Conservation (phyloP, 1,140 invertebrate species). For the Drosophila athabasca region DNA sequence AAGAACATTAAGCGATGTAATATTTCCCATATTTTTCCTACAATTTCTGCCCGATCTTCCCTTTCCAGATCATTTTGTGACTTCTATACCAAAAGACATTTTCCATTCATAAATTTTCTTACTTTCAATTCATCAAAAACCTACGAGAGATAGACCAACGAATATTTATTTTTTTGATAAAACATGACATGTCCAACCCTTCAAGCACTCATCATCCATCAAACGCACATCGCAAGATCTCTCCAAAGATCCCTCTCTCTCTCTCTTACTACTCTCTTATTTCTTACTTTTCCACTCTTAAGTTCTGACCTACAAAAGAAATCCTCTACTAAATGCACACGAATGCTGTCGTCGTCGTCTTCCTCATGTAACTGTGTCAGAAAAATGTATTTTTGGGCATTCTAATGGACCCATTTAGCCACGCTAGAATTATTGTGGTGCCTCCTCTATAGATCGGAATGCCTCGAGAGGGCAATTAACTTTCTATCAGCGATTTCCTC, state of each 20-base stretch:
- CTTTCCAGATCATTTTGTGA: not conserved
- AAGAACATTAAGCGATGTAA: not conserved
- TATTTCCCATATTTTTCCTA: not conserved
- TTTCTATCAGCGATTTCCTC: constrained; percentile 28
- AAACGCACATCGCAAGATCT: constrained; percentile 19
- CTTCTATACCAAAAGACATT: constrained; percentile 4
- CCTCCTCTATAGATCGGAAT: constrained; percentile 34
- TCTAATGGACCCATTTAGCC: constrained; percentile 73
- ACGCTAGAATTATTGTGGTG: constrained; percentile 27
- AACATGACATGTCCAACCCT: constrained; percentile 50
- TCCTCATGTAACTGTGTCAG: constrained; percentile 70
- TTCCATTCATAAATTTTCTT: constrained; percentile 7
- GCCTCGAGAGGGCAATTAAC: constrained; percentile 78
- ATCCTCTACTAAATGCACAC: constrained; percentile 22
- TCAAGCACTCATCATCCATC: not conserved
- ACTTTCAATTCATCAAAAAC: constrained; percentile 9
- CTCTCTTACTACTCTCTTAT: constrained; percentile 12
- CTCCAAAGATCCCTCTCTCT: not conserved
- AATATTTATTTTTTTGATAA: constrained; percentile 15
- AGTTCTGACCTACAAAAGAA: constrained; percentile 50
- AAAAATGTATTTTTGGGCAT: constrained; percentile 70
- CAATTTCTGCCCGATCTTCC: not conserved
- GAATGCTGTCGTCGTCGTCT: constrained; percentile 29
- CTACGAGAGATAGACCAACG: not conserved
- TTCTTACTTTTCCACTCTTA: constrained; percentile 1